Evolutionary conservation across 1,140 invertebrate genomes (phyloP).

Genomic region (Trichonephila inaurata): DNA sequence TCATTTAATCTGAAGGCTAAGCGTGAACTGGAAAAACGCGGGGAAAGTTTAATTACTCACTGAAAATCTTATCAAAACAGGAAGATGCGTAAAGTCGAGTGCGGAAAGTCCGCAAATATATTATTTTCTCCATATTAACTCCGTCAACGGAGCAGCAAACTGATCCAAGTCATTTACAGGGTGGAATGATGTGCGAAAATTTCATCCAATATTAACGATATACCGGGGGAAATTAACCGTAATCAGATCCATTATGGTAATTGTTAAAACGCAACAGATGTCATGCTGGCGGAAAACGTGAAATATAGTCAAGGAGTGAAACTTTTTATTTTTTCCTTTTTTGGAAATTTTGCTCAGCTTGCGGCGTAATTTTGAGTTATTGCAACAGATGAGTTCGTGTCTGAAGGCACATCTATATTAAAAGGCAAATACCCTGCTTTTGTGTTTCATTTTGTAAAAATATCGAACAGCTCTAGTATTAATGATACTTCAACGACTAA

Average conservation of each 20-base stretch:
- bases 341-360: slow-evolving; percentile 11
- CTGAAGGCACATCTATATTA: slow-evolving; percentile 57
- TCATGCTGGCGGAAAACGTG: slow-evolving; percentile 61
- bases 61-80: background rate
- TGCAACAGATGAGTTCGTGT: slow-evolving; percentile 63
- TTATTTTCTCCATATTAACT: slow-evolving; percentile 68
- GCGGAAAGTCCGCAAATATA: slow-evolving; percentile 30
- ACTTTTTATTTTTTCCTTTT: slow-evolving; percentile 25
- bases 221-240: slow-evolving; percentile 66
- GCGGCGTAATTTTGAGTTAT: slow-evolving; percentile 54
- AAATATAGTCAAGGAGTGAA: slow-evolving; percentile 57
- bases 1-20: background rate
- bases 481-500: slow-evolving; percentile 53
- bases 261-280: slow-evolving; percentile 73
- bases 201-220: slow-evolving; percentile 73
- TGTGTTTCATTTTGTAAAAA: slow-evolving; percentile 72
- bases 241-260: slow-evolving; percentile 72
- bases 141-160: slow-evolving; percentile 6
- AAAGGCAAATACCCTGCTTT: slow-evolving; percentile 59
- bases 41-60: slow-evolving; percentile 26
- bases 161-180: slow-evolving; percentile 72
- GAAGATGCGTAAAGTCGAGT: slow-evolving; percentile 2
- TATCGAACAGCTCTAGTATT: slow-evolving; percentile 51
- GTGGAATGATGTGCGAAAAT: slow-evolving; percentile 50
- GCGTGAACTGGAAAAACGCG: background rate